Base-by-base conservation (phyloP, 2,113 vertebrate species). In the Chroicocephalus ridibundus region DNA sequence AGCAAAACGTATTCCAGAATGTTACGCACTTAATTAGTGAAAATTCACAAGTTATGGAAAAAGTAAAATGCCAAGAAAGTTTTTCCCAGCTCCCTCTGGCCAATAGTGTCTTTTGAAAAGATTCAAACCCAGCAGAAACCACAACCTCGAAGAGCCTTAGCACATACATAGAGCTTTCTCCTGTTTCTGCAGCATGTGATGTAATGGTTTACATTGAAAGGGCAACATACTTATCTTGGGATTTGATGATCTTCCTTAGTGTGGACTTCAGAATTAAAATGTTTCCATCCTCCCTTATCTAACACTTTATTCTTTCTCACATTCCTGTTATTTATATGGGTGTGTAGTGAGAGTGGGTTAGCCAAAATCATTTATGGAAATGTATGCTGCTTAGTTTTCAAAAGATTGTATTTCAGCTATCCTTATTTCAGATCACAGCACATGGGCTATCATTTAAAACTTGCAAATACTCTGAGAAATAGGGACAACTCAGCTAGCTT, bases 351-450 rank as follows among this genome's bases (percentile, higher is more conserved):
- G 64, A 93, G 82, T 6, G 55, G 49, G 46, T 36, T 84, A 96
- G 76, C 40, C 90, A 72, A 86, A 96, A 96, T 95, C 94, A 72
- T 60, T 81, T 81, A 96, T 95, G 88, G 94, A 96, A 97, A 95
- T 94, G 83, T 76, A 93, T 83, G 94, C 93, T 55, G 52, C 71
- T 77, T 90, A 58, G 52, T 91, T 95, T 96, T 95, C 94, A 91
- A 80, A 93, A 85, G 92, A 93, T 94, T 80, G 85, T 88, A 76
- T 94, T 90, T 93, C 94, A 93, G 70, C 88, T 95, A 70, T 94
- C 76, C 52, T 86, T 86, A 82, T 75, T 83, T 92, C 96, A 93
- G 95, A 88, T 68, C 88, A 54, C 71, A 91, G 81, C 42, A 34
- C 57, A 31, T 2, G 9, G 78, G 68, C 88, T 93, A 89, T 78